phyloP scores from a whole-genome alignment of 2,113 vertebrate species.

The Dromiciops gliroides region DNA sequence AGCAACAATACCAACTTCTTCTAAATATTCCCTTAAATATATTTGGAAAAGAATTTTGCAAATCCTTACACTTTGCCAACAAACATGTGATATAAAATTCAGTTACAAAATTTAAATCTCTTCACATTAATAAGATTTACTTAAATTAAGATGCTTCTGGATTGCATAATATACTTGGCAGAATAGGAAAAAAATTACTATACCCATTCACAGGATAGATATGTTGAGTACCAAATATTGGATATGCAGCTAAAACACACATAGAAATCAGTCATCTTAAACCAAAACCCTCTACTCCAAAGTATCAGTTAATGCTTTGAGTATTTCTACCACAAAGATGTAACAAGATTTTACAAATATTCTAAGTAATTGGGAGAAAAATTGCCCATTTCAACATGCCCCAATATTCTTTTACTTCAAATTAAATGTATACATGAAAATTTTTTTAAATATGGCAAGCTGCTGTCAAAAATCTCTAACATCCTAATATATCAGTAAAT shows the following conservation, averaged over 20 bases:
- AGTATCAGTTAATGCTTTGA: slow-evolving; percentile 42
- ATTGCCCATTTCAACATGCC: slow-evolving; percentile 12
- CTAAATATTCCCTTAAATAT: slow-evolving; percentile 36
- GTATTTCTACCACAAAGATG: neutral
- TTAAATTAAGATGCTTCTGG: slow-evolving; percentile 1
- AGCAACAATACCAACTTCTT: slow-evolving; percentile 34
- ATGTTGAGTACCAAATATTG: slow-evolving; percentile 28
- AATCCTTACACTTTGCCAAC: neutral
- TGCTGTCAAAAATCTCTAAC: neutral
- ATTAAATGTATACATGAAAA: slow-evolving; percentile 21
- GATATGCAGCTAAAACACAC: neutral
- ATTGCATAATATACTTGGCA: slow-evolving; percentile 37
- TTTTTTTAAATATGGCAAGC: neutral
- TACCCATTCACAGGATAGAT: neutral
- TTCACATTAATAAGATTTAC: slow-evolving; percentile 52
- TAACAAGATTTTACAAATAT: slow-evolving; percentile 31
- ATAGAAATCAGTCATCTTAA: slow-evolving; percentile 26
- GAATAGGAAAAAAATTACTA: slow-evolving; percentile 33
- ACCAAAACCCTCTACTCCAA: slow-evolving; percentile 38
- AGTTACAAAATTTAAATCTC: slow-evolving; percentile 47
- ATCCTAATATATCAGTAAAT: neutral
- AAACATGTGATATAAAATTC: slow-evolving; percentile 49
- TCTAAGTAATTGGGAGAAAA: neutral
- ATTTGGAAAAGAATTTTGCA: slow-evolving; percentile 10
- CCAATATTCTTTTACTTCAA: slow-evolving; percentile 17